These are phyloP conservation scores for Neolamprologus caudopunctatus DNA, from an alignment of 2,113 vertebrate species.

Conservation along the genomic window DNA sequence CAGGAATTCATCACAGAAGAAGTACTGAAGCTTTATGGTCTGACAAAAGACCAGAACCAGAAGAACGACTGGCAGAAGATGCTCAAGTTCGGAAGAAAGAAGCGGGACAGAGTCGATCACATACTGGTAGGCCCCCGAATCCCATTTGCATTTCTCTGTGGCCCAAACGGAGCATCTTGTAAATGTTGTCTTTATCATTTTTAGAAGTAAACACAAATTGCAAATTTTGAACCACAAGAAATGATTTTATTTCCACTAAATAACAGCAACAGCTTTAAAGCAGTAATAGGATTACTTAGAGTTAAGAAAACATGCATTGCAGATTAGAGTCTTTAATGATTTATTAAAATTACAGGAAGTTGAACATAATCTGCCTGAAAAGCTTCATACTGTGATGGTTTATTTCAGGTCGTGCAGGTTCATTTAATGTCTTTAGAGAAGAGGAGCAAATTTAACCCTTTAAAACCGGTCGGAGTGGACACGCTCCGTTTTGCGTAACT, in stretches of 20 bases:
- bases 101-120: conserved; percentile 92
- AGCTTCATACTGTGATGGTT: neutral
- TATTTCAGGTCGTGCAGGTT: neutral
- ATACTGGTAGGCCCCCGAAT: conserved; percentile 77
- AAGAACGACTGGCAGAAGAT: conserved; percentile 98
- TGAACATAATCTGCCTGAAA: neutral
- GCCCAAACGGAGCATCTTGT: neutral
- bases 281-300: fast-evolving
- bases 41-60: conserved; percentile 82
- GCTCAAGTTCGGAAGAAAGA: conserved; percentile 98
- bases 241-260: neutral
- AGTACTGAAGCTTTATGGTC: conserved; percentile 83
- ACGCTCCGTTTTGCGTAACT: no score
- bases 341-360: neutral
- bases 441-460: neutral
- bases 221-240: neutral
- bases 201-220: neutral
- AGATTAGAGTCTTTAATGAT: neutral
- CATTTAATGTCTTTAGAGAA: neutral
- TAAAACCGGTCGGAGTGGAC: fast-evolving
- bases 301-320: neutral
- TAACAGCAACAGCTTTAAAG: neutral
- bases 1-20: conserved; percentile 85
- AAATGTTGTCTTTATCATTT: neutral
- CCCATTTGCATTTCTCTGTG: neutral